Evolutionary conservation across 1,140 invertebrate species (phyloP), one percentile per base, ranked within the genome.

Genomic region (Lethrus apterus): DNA sequence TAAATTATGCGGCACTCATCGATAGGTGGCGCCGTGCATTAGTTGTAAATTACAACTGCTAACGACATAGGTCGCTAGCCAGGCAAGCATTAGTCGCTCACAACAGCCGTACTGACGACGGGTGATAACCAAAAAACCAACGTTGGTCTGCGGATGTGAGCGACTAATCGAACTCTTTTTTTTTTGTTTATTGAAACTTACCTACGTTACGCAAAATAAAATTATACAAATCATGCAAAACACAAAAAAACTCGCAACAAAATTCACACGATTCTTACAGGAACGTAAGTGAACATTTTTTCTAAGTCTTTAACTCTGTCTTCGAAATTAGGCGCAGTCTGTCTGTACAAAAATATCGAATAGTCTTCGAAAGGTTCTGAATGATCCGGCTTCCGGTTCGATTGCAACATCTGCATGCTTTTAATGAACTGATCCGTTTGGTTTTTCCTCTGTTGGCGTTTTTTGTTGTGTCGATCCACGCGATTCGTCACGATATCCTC

Each of bases 291-390:
- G 34, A 67, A 67, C 71, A 85, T 84, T 67, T 77, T 73, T 66
- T 88, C 85, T 57, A 89, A 69, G 57, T 81, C 75, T 77, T 83
- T 85, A 36, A 86, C 80, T 48, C 84, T 72, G 66, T 85, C 81
- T 67, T 84, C 77, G 64, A 86, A 86, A 64, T 83, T 73, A 1
- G 80, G 78, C 2, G 81, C 81, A 24, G 77, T 83, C 70, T 83
- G 80, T 24, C 81, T 72, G 65, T 85, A 86, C 24, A 84, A 67
- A 66, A 80, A 83, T 57, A 86, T 76, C 30, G 78, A 81, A 64
- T 83, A 84, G 68, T 86, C 83, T 64, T 84, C 81, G 59, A 83
- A 84, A 20, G 79, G 75, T 48, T 62, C 64, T 31, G 64, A 64
- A 44, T 65, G 56, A 50, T 76, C 71, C 18, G 73, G 68, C 57